Percentiles rank a stretch among this genome's conserved stretches.
Conservation (phyloP, 2,888 invertebrate species). For the Agrypnus murinus region DNA sequence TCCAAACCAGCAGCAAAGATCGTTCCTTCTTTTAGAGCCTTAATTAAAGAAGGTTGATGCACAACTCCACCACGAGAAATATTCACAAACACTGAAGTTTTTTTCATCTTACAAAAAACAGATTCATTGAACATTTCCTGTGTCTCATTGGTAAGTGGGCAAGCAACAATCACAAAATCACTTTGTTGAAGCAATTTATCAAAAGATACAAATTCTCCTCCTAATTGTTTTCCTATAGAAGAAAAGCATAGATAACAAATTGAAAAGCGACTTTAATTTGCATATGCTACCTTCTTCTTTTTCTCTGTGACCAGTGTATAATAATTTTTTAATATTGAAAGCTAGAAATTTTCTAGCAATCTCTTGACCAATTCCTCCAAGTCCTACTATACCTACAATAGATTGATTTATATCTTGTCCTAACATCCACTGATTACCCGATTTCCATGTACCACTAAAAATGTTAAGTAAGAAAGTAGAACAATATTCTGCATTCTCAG, state of each 20-base stretch:
- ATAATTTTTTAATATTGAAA: slow-evolving; percentile 81
- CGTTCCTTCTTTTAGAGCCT: slow-evolving; percentile 81
- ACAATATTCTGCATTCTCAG: too few species aligned
- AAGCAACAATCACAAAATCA: slow-evolving; percentile 83
- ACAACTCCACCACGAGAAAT: slow-evolving; percentile 84
- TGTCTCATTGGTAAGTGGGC: slow-evolving; percentile 80
- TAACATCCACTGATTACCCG: slow-evolving; percentile 83
- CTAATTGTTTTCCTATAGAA: slow-evolving; percentile 65
- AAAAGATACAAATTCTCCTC: slow-evolving; percentile 72
- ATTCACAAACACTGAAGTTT: slow-evolving; percentile 83
- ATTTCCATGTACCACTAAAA: slow-evolving; percentile 59
- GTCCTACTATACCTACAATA: slow-evolving; percentile 88
- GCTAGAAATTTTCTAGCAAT: slow-evolving; percentile 82
- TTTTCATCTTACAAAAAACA: slow-evolving; percentile 85
- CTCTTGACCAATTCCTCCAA: slow-evolving; percentile 86
- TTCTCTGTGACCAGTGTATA: slow-evolving; percentile 85
- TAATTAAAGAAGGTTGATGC: slow-evolving; percentile 87
- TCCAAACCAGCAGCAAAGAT: slow-evolving; percentile 94
- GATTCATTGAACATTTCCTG: slow-evolving; percentile 80
- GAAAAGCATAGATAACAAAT: too few species aligned
- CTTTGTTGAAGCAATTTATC: slow-evolving; percentile 80
- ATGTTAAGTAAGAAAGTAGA: too few species aligned
- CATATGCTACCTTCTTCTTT: slow-evolving; percentile 78
- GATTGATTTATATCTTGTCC: slow-evolving; percentile 86
- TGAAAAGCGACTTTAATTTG: too few species aligned